Conservation (phyloP, 2,888 invertebrate genomes). For the Heliconius charithonia region DNA sequence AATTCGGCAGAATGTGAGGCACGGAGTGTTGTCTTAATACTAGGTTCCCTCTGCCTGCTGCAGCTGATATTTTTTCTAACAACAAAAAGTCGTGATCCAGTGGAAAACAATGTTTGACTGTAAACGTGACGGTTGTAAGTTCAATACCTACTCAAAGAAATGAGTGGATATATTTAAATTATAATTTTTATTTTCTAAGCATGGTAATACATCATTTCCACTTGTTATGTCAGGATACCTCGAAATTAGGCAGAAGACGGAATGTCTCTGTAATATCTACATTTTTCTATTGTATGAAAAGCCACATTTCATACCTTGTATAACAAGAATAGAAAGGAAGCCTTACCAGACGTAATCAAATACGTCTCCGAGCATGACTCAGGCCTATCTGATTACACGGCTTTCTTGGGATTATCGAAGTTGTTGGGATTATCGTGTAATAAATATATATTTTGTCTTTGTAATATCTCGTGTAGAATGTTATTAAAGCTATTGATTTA, state of each 20-base stretch:
- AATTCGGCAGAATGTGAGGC: no score
- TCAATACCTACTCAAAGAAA: no score
- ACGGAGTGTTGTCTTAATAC: no score
- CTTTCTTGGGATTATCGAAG: slow-evolving; percentile 29
- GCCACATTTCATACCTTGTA: slow-evolving; percentile 15
- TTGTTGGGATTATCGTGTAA: slow-evolving; percentile 25
- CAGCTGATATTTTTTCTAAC: no score
- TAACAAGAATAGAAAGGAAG: slow-evolving; percentile 39
- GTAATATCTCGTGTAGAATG: neutral
- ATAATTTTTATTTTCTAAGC: no score
- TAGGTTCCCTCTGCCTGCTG: no score
- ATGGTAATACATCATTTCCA: no score
- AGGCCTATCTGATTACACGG: slow-evolving; percentile 40
- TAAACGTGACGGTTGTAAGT: no score
- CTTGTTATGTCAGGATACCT: neutral
- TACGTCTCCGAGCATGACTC: slow-evolving; percentile 39
- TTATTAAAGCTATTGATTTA: neutral
- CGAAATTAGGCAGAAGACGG: neutral
- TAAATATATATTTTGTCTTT: slow-evolving; percentile 14
- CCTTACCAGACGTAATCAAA: slow-evolving; percentile 44
- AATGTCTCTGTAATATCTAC: neutral
- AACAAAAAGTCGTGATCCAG: no score
- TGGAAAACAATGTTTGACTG: no score
- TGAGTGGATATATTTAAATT: no score
- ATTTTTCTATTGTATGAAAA: neutral